These are phyloP conservation scores for Batillaria attramentaria DNA, from an alignment of 1,140 invertebrate species.

Conservation along the genomic window DNA sequence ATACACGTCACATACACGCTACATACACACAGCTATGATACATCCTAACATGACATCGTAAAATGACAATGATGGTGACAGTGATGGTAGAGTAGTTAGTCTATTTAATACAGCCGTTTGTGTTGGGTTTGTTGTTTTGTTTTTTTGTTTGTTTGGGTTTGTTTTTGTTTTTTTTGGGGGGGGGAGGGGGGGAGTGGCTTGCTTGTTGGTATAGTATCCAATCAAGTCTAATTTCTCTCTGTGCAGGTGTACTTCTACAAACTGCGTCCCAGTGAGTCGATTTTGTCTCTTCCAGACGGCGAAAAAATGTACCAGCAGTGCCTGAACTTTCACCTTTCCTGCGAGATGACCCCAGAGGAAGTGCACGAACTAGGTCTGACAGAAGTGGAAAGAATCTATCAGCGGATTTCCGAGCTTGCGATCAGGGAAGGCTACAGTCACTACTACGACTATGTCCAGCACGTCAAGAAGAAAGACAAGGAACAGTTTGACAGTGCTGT, in stretches of 20 bases:
- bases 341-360: conserved; percentile 59
- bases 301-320: conserved; percentile 59
- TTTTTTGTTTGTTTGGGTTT: too few relatives aligned
- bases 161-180: too few relatives aligned
- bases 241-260: conserved; percentile 63
- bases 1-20: too few relatives aligned
- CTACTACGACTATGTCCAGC: conserved; percentile 35
- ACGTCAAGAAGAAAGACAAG: conserved; percentile 28
- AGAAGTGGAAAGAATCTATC: conserved; percentile 67
- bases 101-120: too few relatives aligned
- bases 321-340: conserved; percentile 67
- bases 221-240: too few relatives aligned
- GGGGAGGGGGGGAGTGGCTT: too few relatives aligned
- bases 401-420: conserved; percentile 63
- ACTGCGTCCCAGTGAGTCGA: conserved; percentile 56
- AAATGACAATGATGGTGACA: too few relatives aligned
- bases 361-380: conserved; percentile 68
- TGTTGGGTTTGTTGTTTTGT: too few relatives aligned
- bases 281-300: conserved; percentile 63
- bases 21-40: too few relatives aligned
- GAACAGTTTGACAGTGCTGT: conserved; percentile 20
- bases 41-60: too few relatives aligned
- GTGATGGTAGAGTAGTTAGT: too few relatives aligned
- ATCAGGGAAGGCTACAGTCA: conserved; percentile 42
- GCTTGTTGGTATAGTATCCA: too few relatives aligned